Evolutionary conservation across 2,888 invertebrate genomes (phyloP).

Genomic region (Eristalinus aeneus): DNA sequence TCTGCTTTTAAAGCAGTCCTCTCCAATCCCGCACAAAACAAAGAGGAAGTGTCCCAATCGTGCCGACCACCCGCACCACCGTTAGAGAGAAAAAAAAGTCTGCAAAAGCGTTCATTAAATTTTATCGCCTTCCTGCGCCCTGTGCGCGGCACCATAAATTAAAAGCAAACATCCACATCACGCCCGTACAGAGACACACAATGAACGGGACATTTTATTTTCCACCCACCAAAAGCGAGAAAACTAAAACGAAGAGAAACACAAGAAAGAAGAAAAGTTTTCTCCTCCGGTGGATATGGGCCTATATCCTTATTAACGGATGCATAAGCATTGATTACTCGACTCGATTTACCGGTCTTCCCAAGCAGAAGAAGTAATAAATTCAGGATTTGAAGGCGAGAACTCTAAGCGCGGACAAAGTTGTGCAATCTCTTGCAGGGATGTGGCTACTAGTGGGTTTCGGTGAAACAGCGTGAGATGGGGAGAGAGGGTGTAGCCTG

Average conservation of each 20-base stretch:
- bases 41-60: conserved; percentile 6
- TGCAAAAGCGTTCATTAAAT: conserved; percentile 47
- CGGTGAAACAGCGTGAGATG: background rate
- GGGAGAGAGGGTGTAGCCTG: background rate
- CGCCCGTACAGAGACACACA: background rate
- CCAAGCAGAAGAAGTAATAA: conserved; percentile 20
- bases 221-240: background rate
- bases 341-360: conserved; percentile 20
- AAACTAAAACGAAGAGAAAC: background rate
- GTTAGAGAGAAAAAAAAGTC: background rate
- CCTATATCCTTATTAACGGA: conserved; percentile 30
- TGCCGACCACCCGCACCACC: background rate
- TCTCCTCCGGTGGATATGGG: conserved; percentile 5
- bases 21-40: conserved; percentile 16
- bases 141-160: conserved; percentile 31
- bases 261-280: conserved; percentile 5
- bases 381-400: conserved; percentile 6
- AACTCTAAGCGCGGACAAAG: background rate
- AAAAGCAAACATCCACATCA: conserved; percentile 2
- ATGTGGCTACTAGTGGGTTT: background rate
- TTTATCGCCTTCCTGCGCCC: conserved; percentile 44
- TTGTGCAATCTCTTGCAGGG: background rate
- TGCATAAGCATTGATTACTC: conserved; percentile 31
- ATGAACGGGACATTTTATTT: conserved; percentile 4
- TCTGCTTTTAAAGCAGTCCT: background rate